Evolutionary conservation across 2,888 invertebrate genomes (phyloP).

Genomic region (Philonicus albiceps): DNA sequence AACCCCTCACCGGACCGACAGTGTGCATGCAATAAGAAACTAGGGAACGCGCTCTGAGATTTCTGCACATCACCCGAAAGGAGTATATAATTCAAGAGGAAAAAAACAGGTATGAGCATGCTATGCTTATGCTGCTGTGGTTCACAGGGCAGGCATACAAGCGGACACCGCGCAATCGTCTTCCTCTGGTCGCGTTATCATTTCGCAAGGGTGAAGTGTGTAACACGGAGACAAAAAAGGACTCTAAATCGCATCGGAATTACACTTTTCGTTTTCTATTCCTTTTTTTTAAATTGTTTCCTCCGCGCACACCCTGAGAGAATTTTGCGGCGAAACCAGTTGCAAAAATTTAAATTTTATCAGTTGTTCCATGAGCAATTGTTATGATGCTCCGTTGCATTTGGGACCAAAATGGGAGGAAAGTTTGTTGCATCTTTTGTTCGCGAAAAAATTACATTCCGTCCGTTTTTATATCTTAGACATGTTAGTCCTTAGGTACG

Average conservation of each 20-base stretch:
- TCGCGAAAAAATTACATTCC: not conserved
- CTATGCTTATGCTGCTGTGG: not conserved
- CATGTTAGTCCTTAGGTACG: not conserved
- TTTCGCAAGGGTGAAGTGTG: constrained; percentile 2
- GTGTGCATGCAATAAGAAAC: constrained; percentile 20
- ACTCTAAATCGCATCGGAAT: constrained; percentile 15
- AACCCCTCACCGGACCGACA: not conserved
- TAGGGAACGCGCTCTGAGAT: not conserved
- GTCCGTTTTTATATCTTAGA: not conserved
- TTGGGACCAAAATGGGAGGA: not conserved
- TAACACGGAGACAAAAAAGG: not conserved
- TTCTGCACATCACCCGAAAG: not conserved
- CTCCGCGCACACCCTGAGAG: constrained; percentile 17
- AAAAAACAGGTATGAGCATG: constrained; percentile 22
- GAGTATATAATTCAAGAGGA: constrained; percentile 9
- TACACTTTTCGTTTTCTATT: not conserved
- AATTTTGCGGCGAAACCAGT: constrained; percentile 8
- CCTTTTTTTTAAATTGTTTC: not conserved
- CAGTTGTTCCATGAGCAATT: not conserved
- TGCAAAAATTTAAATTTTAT: not conserved
- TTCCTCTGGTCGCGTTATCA: constrained; percentile 1
- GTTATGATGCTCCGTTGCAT: not conserved
- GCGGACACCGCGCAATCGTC: not conserved
- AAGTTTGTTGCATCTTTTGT: not conserved
- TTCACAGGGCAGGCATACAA: constrained; percentile 6